Evolutionary conservation across 1,140 invertebrate genomes (phyloP), one percentile per base, ranked within the genome.

Genomic region (Scaptomyza graminum): DNA sequence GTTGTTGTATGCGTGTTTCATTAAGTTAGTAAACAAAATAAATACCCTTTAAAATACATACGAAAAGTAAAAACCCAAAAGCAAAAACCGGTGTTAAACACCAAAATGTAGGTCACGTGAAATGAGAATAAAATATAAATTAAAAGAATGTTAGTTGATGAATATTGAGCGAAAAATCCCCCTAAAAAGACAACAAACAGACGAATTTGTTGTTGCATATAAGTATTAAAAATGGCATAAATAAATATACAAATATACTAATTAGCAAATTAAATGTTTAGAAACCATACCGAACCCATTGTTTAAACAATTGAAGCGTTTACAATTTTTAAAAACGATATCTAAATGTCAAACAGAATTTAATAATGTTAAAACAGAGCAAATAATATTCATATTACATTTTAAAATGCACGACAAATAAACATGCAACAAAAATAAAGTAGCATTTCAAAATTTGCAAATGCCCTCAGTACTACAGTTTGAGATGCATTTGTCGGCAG

Each of bases 41-140:
- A 51, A 34, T 15, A 52, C n/a, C 47, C 8, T 16, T 60, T 57
- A 31, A 43, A 34, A 22, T 61, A 66, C 78, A 75, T 76, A 85
- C 59, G 64, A 87, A 78, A 64, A 77, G 64, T 28, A 68, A 66
- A 87, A 59, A 41, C n/a, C 12, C 73, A 61, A 83, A 73, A 88
- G 88, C 84, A 84, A 88, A 88, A 84, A 88, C 65, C 73, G 83
- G 83, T 88, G 83, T 88, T 75, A 65, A 88, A 88, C 83, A 88
- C 83, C 84, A 89, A 66, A 43, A 51, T 49, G 46, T 70, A 74
- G 65, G 51, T 44, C 62, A 69, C 43, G 11, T 37, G 31, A 52
- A 64, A 52, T 46, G 44, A 67, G 28, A 49, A 52, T 51, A 25
- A 18, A 34, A 66, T 8, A 9, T 31, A 52, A 60, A 62, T 25